Conservation (phyloP, 2,888 invertebrate genomes). For the Acanthoscelides obtectus region DNA sequence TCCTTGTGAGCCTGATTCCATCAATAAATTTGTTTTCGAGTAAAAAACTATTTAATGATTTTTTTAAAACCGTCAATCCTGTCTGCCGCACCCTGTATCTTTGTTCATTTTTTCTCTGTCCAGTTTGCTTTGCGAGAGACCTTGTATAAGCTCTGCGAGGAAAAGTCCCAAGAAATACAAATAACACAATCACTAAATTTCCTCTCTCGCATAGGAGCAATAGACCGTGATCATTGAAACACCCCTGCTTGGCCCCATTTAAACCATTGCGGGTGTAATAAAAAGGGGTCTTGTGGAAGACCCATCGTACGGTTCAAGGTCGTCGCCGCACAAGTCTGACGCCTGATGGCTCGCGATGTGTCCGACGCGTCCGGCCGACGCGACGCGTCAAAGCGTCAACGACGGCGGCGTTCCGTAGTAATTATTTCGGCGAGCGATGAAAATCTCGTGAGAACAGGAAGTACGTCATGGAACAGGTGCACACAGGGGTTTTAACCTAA, state of each 20-base stretch:
- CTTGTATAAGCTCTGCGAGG: too few species aligned
- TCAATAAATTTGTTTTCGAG: too few species aligned
- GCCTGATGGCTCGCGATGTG: background rate
- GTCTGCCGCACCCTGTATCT: too few species aligned
- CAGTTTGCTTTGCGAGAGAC: too few species aligned
- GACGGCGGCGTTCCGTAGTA: slow-evolving; percentile 34
- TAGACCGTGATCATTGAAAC: background rate
- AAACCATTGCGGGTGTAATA: background rate
- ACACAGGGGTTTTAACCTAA: slow-evolving; percentile 28
- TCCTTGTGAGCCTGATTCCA: too few species aligned
- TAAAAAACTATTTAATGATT: too few species aligned
- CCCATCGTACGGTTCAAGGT: background rate
- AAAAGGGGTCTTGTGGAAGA: background rate
- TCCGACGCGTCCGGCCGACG: background rate
- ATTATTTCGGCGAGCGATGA: slow-evolving; percentile 46
- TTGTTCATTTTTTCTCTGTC: too few species aligned
- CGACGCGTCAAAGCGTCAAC: background rate
- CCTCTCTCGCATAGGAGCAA: too few species aligned
- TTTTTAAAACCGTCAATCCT: too few species aligned
- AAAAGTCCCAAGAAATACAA: too few species aligned
- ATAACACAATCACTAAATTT: too few species aligned
- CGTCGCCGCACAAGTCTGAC: background rate
- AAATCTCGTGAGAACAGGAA: slow-evolving; percentile 49
- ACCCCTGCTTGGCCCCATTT: background rate
- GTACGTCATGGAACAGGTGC: slow-evolving; percentile 45